Conservation (phyloP, 2,113 vertebrate genomes). For the Vulpes lagopus region DNA sequence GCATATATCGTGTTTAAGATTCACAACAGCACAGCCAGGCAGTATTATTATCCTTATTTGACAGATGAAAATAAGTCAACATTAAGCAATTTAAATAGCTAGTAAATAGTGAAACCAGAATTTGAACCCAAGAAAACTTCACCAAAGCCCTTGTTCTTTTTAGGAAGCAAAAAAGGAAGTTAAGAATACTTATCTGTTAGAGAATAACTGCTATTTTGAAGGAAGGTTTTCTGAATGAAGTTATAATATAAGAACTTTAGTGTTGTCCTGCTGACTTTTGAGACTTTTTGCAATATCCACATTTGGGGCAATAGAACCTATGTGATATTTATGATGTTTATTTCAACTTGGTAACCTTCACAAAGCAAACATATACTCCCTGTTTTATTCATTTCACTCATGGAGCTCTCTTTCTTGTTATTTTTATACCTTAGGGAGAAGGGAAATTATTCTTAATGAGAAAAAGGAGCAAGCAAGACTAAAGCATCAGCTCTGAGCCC, state of each 20-base stretch:
- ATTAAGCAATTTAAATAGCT: not conserved
- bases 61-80: not conserved
- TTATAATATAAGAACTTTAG: not conserved
- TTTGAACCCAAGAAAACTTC: not conserved
- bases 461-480: not conserved
- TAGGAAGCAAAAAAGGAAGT: not conserved
- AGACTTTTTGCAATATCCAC: not conserved
- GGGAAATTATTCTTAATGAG: not conserved
- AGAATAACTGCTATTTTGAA: not conserved
- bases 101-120: not conserved
- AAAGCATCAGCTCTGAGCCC: not conserved
- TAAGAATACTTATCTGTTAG: not conserved
- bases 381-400: not conserved
- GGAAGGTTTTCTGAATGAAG: not conserved
- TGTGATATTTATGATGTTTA: not conserved
- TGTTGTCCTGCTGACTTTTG: not conserved
- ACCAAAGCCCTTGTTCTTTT: not conserved
- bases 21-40: not conserved
- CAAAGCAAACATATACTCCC: not conserved
- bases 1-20: not conserved
- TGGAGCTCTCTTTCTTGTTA: not conserved
- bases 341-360: not conserved
- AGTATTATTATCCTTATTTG: not conserved
- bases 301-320: not conserved
- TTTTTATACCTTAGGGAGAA: conserved; percentile 49